A percentile compares a stretch with the other conserved stretches of the same genome.
Conservation (phyloP, 2,888 invertebrate genomes). For the Xestia xanthographa region DNA sequence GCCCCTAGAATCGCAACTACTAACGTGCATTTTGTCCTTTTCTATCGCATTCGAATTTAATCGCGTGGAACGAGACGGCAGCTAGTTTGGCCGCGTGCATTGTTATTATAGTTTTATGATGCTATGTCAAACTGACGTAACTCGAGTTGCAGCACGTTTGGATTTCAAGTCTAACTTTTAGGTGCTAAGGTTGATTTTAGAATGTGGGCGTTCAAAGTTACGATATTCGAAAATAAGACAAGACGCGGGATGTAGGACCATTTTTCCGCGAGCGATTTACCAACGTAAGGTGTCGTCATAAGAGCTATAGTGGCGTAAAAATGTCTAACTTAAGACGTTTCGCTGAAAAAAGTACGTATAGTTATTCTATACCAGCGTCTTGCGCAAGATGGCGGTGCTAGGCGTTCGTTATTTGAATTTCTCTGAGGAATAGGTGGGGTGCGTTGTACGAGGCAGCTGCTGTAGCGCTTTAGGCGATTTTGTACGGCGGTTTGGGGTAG, state of each 20-base stretch:
- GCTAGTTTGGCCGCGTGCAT: conserved; percentile 80
- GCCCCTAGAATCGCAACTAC: conserved; percentile 77
- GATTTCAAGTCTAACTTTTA: conserved; percentile 34
- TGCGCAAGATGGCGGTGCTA: conserved; percentile 89
- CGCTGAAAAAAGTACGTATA: conserved; percentile 84
- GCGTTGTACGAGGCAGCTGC: conserved; percentile 78
- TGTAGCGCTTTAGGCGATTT: conserved; percentile 76
- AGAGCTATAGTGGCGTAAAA: conserved; percentile 90
- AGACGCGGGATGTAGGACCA: conserved; percentile 82
- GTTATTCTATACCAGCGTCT: conserved; percentile 90
- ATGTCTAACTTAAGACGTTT: conserved; percentile 89
- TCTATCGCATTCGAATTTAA: conserved; percentile 69
- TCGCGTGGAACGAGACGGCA: conserved; percentile 78
- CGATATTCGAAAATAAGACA: conserved; percentile 58
- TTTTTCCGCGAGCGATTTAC: conserved; percentile 90
- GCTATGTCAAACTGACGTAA: conserved; percentile 66
- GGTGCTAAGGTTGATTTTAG: conserved; percentile 16
- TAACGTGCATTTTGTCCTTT: conserved; percentile 72
- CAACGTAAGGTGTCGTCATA: conserved; percentile 87
- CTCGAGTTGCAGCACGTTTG: neutral
- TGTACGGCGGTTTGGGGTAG: conserved; percentile 67
- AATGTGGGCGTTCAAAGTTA: conserved; percentile 40
- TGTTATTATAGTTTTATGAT: conserved; percentile 86
- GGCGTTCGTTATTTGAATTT: conserved; percentile 89
- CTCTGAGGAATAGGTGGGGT: conserved; percentile 88